A percentile compares a stretch with the other conserved stretches of the same genome.
Conservation (phyloP, 2,797 vertebrate genomes). For the Eulemur mongoz region DNA sequence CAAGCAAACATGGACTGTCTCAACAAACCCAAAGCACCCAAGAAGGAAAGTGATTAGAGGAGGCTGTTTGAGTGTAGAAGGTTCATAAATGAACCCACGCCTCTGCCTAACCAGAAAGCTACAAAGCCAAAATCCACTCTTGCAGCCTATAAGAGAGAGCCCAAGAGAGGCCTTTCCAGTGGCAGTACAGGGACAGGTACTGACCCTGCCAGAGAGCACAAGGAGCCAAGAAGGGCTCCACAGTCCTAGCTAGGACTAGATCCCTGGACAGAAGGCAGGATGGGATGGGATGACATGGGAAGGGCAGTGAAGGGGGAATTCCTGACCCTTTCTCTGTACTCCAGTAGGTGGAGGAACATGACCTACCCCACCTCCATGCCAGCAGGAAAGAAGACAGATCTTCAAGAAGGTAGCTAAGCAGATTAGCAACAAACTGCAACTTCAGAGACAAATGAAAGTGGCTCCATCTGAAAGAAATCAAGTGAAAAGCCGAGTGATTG, state of each 20-base stretch:
- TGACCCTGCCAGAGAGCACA: not conserved
- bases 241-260: not conserved
- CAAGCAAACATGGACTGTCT: not conserved
- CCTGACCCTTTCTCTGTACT: not conserved
- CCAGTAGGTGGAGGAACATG: not conserved
- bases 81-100: not conserved
- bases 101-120: not conserved
- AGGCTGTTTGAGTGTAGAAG: not conserved
- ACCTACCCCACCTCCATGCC: not conserved
- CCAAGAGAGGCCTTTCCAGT: not conserved
- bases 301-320: not conserved
- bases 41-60: not conserved
- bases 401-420: slow-evolving; percentile 28
- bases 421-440: not conserved
- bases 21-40: not conserved
- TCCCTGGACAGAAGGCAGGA: not conserved
- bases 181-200: not conserved
- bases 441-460: slow-evolving; percentile 37
- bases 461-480: slow-evolving; percentile 42
- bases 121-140: slow-evolving; percentile 29
- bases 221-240: not conserved
- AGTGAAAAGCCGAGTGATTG: not conserved
- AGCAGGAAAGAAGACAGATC: not conserved
- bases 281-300: not conserved
- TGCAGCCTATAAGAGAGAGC: not conserved